Base-by-base conservation (phyloP, 2,888 invertebrate species). In the Tetranychus truncatus region DNA sequence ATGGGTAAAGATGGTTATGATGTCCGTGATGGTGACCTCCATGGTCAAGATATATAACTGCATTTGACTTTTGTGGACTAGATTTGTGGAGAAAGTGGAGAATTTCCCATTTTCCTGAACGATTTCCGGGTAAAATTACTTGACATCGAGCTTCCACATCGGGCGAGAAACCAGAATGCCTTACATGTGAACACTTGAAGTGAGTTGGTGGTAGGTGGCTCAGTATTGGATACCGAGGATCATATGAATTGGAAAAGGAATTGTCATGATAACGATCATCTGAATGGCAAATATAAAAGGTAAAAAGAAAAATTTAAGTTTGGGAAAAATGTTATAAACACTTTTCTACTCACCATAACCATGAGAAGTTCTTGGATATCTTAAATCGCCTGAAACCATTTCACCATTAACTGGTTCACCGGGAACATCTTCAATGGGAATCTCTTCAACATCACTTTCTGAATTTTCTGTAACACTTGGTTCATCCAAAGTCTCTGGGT, bases 21-120 rank as follows among this genome's bases (percentile, higher is more conserved):
- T 34, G 34, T 4, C 34, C 34, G 34, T 69, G 69, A 69, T 69
- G 34, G 11, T 69, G 20, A 8, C 69, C 11, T 20, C 69, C 69
- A 21, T 69, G 69, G 34, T 69, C 69, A 5, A 69, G 20, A 8
- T 69, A 69, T 6, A 69, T 24, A 21, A 69, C 21, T 24, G 69
- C 69, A 69, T 69, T 69, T 11, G 21, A 24, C 69, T 69, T 69
- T 69, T 69, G 69, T 11, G 69, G 69, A 69, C 69, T 69, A 69
- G 69, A 69, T 24, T 69, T 69, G 69, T 69, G 69, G 20, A 24
- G 34, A 21, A 69, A 69, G 21, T 69, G 69, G 15, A 69, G 69
- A 11, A 69, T 69, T 21, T 69, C 69, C 69, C 69, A 69, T 11
- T 21, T n/a, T 20, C 69, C 69, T 24, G 20, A 69, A 11, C 69